Conservation (phyloP, 2,797 vertebrate species). For the Syngnathus rostellatus region DNA sequence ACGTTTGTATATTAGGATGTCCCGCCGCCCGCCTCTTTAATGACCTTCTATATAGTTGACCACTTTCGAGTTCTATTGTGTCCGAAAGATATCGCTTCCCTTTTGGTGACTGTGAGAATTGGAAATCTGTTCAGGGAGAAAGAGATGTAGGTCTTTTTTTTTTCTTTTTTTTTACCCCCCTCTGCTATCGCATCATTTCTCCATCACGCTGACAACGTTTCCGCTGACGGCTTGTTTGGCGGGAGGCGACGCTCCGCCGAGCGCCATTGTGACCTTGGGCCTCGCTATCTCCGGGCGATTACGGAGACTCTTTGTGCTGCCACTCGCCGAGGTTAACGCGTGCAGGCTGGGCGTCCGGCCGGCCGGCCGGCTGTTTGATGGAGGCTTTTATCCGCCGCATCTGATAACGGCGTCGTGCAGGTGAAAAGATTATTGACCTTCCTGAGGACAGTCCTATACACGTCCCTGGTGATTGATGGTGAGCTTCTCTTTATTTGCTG, state of each 20-base stretch:
- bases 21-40: background rate
- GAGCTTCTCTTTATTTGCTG: constrained; percentile 76
- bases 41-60: background rate
- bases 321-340: constrained; percentile 86
- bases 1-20: background rate
- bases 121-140: constrained; percentile 77
- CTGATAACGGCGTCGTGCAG: constrained; percentile 94
- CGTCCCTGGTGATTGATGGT: constrained; percentile 98
- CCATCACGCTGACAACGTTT: constrained; percentile 87
- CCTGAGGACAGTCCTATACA: constrained; percentile 86
- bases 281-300: constrained; percentile 76
- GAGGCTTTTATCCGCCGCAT: constrained; percentile 90
- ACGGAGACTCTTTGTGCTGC: constrained; percentile 84
- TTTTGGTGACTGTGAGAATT: constrained; percentile 45
- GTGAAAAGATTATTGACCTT: constrained; percentile 99
- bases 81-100: constrained; percentile 56
- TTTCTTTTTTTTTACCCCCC: constrained; percentile 33
- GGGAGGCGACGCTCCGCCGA: constrained; percentile 60
- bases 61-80: constrained; percentile 56
- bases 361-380: constrained; percentile 15
- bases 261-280: constrained; percentile 87
- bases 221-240: constrained; percentile 95
- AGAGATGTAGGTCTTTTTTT: constrained; percentile 63
- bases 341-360: background rate
- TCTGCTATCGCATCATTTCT: constrained; percentile 91